phyloP scores from a whole-genome alignment of 2,888 invertebrate genomes.

The Heteromurus nitidus region DNA sequence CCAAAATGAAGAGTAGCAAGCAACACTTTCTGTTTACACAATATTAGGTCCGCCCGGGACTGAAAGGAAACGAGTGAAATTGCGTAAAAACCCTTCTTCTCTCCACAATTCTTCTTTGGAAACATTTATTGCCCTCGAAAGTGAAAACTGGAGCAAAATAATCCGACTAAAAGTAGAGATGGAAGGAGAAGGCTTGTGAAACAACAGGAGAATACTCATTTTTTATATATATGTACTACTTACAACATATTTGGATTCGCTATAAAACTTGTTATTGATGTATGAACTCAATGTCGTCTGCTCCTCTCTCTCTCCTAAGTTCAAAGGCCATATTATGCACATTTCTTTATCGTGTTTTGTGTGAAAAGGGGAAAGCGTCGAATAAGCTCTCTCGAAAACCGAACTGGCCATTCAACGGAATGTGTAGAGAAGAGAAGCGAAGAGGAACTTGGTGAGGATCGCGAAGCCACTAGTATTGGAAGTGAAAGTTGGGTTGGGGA shows the following conservation, averaged over 20 bases:
- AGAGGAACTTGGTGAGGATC: not conserved
- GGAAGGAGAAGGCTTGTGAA: not conserved
- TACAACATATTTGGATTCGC: not conserved
- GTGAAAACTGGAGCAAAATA: constrained; percentile 23
- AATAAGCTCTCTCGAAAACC: not conserved
- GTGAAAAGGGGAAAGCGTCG: not conserved
- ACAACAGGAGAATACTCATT: not conserved
- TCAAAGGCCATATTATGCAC: not conserved
- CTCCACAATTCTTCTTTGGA: constrained; percentile 17
- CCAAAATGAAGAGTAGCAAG: not conserved
- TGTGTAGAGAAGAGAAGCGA: too few relatives aligned
- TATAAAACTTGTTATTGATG: not conserved
- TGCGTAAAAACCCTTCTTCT: constrained; percentile 19
- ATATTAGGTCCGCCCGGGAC: not conserved
- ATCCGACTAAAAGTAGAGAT: too few relatives aligned
- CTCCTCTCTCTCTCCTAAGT: not conserved
- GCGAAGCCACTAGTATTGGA: not conserved
- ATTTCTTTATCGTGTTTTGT: not conserved
- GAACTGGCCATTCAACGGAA: not conserved
- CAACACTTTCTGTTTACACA: not conserved
- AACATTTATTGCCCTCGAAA: constrained; percentile 21
- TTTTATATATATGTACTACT: not conserved
- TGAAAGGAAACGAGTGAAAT: not conserved
- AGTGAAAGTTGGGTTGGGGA: too few relatives aligned
- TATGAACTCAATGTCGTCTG: not conserved